Percentiles rank a stretch among this genome's conserved stretches.
Evolutionary conservation across 2,797 vertebrate species (phyloP).

Genomic region (Adrianichthys oophorus): DNA sequence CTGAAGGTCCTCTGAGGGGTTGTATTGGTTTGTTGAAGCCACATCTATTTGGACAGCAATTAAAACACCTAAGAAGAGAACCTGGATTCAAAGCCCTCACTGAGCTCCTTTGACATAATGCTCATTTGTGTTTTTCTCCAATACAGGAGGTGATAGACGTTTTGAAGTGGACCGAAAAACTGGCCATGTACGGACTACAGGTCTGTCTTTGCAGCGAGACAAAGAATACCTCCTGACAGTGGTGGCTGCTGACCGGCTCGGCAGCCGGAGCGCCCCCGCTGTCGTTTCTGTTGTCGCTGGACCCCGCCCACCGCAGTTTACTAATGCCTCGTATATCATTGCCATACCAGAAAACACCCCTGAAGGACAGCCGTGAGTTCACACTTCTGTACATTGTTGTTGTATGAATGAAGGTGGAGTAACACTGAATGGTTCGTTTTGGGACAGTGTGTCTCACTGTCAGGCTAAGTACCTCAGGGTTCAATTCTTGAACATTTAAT

Average conservation of each 20-base stretch:
- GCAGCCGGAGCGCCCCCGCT: slow-evolving; percentile 79
- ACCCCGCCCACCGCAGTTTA: slow-evolving; percentile 83
- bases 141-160: slow-evolving; percentile 83
- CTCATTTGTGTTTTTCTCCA: too few relatives aligned
- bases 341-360: slow-evolving; percentile 80
- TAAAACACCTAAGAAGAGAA: too few relatives aligned
- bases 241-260: slow-evolving; percentile 81
- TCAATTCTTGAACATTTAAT: too few relatives aligned
- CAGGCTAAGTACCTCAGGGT: too few relatives aligned
- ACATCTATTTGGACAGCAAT: too few relatives aligned
- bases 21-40: too few relatives aligned
- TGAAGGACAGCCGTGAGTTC: slow-evolving; percentile 81
- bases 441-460: too few relatives aligned
- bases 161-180: slow-evolving; percentile 86
- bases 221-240: slow-evolving; percentile 85
- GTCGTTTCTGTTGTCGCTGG: slow-evolving; percentile 84
- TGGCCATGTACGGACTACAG: slow-evolving; percentile 84
- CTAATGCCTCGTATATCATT: slow-evolving; percentile 80
- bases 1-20: too few relatives aligned
- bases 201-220: slow-evolving; percentile 81
- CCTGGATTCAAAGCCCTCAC: too few relatives aligned
- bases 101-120: too few relatives aligned
- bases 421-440: too few relatives aligned
- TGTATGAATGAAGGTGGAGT: too few relatives aligned
- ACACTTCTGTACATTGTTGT: background rate